Base-by-base conservation (phyloP, 2,113 vertebrate species). In the Xiphophorus couchianus region DNA sequence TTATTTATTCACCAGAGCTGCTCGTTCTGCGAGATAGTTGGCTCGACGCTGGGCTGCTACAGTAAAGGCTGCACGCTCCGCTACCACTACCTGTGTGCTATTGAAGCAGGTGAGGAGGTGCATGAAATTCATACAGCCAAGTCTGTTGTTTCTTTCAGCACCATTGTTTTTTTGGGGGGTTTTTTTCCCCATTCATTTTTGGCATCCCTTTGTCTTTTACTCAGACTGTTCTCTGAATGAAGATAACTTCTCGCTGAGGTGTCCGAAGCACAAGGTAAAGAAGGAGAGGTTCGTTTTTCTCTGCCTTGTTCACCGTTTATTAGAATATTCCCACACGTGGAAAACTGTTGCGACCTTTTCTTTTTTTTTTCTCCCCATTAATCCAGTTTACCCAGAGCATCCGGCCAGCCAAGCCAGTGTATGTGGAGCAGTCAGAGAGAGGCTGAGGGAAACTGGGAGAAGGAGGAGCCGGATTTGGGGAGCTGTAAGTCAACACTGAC, bases 261-360 rank as follows among this genome's bases (percentile, higher is more conserved):
- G 98, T 96, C 97, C 97, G 91, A 99, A 98, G 97, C 98, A 99
- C 97, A 99, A 99, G 97, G 98, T 99, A 96, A 96, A 90, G 76
- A 82, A 82, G 30, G 88, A 91, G 78, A 89, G 85, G 86, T 89
- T 86, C 80, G 87, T 93, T 74, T 74, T 44, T 51, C 11, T 65
- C 69, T 75, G 22, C 74, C 42, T 67, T 11, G 62, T 64, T 74
- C 42, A 31, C 33, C 10, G 61, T 66, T 67, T 62, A 17, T 25
- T 12, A 29, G 15, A 14, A 25, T 10, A 17, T 19, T 27, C 25
- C 25, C 5, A 44, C 22, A 0, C 8, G 1, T 9, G 37, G 68
- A 14, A 77, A 30, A 0, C 66, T 70, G 39, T n/a, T 33, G 8
- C 33, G 78, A 48, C 54, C 12, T 61, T 1, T 29, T 65, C 22